Conservation (phyloP, 1,140 invertebrate species). For the Meloidogyne chitwoodi region DNA sequence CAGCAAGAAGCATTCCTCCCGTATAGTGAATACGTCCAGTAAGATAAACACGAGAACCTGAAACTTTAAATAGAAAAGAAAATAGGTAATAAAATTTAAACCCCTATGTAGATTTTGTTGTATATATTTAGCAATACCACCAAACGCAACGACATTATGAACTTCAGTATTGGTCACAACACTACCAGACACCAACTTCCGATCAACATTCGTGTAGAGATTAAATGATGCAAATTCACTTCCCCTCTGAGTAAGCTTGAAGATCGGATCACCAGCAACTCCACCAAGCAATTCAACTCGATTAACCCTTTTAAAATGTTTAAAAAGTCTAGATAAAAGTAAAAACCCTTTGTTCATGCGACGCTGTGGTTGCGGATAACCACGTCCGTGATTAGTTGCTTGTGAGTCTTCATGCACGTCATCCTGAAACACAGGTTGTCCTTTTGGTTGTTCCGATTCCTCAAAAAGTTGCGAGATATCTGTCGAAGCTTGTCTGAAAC, state of each 20-base stretch:
- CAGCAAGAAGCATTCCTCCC: conserved; percentile 16
- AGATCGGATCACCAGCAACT: conserved; percentile 25
- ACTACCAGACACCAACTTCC: not conserved
- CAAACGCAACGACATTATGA: conserved; percentile 31
- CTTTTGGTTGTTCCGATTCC: not conserved
- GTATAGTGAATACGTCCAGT: conserved; percentile 34
- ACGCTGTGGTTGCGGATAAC: not conserved
- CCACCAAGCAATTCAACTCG: conserved; percentile 33
- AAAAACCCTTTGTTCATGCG: not conserved
- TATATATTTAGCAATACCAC: conserved; percentile 19
- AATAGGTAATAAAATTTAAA: not conserved
- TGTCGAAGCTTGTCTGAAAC: not conserved
- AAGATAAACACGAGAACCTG: conserved; percentile 35
- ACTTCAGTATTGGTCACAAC: conserved; percentile 16
- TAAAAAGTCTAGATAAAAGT: not conserved
- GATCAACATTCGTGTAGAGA: conserved; percentile 31
- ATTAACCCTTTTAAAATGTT: conserved; percentile 21
- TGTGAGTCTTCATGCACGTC: not conserved
- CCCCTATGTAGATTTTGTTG: conserved; percentile 23
- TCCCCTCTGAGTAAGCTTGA: conserved; percentile 13
- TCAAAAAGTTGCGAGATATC: not conserved
- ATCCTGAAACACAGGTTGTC: not conserved
- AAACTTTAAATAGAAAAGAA: not conserved
- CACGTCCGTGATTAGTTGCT: not conserved
- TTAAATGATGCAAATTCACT: conserved; percentile 24